Base-by-base conservation (phyloP, 1,140 invertebrate species). In the Zaprionus tsacasi region DNA sequence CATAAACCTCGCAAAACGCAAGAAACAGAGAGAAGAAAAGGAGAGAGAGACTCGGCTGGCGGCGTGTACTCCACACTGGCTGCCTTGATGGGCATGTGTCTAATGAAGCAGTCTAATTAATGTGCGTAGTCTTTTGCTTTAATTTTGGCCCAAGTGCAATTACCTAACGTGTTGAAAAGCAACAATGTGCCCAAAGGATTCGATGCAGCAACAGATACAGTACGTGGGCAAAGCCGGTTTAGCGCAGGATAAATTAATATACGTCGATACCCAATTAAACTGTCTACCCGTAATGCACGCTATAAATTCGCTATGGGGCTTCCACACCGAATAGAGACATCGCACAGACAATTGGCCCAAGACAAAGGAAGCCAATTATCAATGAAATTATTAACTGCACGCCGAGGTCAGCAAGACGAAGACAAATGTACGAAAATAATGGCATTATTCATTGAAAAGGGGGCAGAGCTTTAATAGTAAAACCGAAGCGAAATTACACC, bases 241-340 rank as follows among this genome's bases (percentile, higher is more conserved):
- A 27, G 45, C n/a, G 38, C 56, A 57, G 54, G 48, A 67, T 56
- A 78, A 89, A 89, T 89, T 81, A 89, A 89, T 89, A 89, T 81
- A 89, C 73, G 75, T 89, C 85, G 81, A 90, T 89, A 76, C 75
- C 65, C 81, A 85, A 89, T 89, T 89, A 89, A 89, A 90, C 71
- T 89, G 85, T 89, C 85, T 56, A 40, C 60, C 64, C 72, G 61
- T 88, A 89, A 78, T 87, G 80, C 85, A 82, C 45, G 83, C 85
- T 63, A 87, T 87, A 83, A 87, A 87, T 89, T 79, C 56, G 43
- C 55, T 56, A 69, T 57, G 67, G 67, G 27, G 25, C 60, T 25
- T 58, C 30, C 59, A 74, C 61, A 63, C 56, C 56, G 70, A 81
- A 81, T 89, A 81, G 64, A 89, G 81, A 85, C 76, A 81, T 89